Evolutionary conservation across 1,140 invertebrate genomes (phyloP).

Genomic region (Leguminivora glycinivorella): DNA sequence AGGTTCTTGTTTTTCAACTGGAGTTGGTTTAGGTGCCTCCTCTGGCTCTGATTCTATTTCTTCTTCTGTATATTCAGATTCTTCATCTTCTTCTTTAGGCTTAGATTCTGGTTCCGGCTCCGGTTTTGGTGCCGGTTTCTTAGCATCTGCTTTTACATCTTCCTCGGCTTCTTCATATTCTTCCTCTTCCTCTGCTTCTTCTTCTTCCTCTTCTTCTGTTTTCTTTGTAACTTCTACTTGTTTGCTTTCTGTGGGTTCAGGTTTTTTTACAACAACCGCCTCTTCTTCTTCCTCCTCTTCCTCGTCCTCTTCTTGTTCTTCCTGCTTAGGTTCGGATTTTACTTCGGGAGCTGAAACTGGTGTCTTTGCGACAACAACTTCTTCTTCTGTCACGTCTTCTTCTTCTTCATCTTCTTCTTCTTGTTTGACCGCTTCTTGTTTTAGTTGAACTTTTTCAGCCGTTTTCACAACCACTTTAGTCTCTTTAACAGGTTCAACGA

Average conservation of each 20-base stretch:
- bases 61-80: conserved; percentile 43
- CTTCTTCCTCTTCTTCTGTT: conserved; percentile 37
- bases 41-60: conserved; percentile 41
- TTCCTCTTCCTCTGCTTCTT: conserved; percentile 43
- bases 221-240: conserved; percentile 30
- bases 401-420: conserved; percentile 33
- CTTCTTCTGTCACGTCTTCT: conserved; percentile 38
- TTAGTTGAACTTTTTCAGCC: conserved; percentile 41
- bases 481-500: conserved; percentile 36
- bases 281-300: conserved; percentile 44
- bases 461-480: conserved; percentile 28
- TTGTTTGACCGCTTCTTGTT: conserved; percentile 34
- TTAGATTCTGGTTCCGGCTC: conserved; percentile 25
- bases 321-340: conserved; percentile 24
- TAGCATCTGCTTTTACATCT: conserved; percentile 31
- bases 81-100: conserved; percentile 30
- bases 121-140: conserved; percentile 31
- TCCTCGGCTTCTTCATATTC: conserved; percentile 47
- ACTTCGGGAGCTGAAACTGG: conserved; percentile 24
- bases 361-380: conserved; percentile 40
- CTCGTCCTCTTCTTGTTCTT: conserved; percentile 32
- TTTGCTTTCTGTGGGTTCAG: conserved; percentile 39
- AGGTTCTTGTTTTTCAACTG: conserved; percentile 35
- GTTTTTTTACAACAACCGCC: conserved; percentile 38
- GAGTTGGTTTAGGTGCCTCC: conserved; percentile 26